These are phyloP conservation scores for Dyspetes luteomarginatus DNA, from an alignment of 2,888 invertebrate species.

Conservation along the genomic window DNA sequence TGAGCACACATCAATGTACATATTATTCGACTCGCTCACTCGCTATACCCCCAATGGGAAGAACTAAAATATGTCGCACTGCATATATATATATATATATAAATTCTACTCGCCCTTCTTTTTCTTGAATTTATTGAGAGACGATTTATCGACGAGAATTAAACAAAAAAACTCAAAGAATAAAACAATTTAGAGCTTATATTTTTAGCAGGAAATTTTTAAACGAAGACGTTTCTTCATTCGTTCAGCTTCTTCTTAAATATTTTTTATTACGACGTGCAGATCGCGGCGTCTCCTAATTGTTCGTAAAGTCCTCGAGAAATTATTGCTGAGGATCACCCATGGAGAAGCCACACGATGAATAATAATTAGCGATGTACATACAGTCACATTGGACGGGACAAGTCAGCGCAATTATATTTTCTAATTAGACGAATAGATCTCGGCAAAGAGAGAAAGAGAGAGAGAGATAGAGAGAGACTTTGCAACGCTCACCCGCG, in stretches of 20 bases:
- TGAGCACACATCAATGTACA: neutral
- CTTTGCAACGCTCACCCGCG: slow-evolving; percentile 46
- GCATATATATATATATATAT: neutral
- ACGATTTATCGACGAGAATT: no score
- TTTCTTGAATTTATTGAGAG: no score
- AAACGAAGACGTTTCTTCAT: no score
- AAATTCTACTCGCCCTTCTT: slow-evolving; percentile 11
- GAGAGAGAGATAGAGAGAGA: slow-evolving; percentile 37
- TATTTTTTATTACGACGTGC: slow-evolving; percentile 10
- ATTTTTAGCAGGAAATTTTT: no score
- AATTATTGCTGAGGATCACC: slow-evolving; percentile 56
- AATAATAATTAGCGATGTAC: slow-evolving; percentile 62
- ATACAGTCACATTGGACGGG: slow-evolving; percentile 20
- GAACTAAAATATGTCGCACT: neutral
- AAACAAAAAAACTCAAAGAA: no score
- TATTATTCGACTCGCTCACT: neutral
- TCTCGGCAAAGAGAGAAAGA: slow-evolving; percentile 21
- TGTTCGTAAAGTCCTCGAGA: slow-evolving; percentile 2
- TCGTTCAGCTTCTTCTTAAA: no score
- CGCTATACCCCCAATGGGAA: no score
- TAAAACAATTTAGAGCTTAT: no score
- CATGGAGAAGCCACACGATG: slow-evolving; percentile 51
- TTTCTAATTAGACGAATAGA: slow-evolving; percentile 63
- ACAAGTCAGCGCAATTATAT: slow-evolving; percentile 59
- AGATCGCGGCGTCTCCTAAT: neutral